Percentiles rank a stretch among this genome's conserved stretches.
These are phyloP conservation scores for Holacanthus passer DNA, from an alignment of 2,113 vertebrate species.

Conservation along the genomic window DNA sequence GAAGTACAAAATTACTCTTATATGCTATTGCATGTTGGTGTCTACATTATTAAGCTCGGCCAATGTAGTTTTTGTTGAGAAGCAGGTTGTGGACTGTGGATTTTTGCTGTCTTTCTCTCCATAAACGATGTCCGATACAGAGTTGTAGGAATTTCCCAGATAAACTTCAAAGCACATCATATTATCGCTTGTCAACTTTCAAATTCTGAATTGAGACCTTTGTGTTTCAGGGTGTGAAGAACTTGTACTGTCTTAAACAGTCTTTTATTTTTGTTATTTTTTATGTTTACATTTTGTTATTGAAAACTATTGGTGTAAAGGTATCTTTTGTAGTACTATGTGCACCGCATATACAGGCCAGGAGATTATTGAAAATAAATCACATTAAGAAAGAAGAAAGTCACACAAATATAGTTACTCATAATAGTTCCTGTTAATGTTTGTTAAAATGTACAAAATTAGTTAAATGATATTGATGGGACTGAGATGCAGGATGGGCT, in stretches of 20 bases:
- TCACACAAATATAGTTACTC: background rate
- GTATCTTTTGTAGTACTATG: background rate
- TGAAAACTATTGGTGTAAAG: background rate
- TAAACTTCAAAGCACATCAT: background rate
- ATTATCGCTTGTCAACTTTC: background rate
- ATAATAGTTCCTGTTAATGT: background rate
- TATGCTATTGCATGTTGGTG: background rate
- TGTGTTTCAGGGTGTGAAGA: background rate
- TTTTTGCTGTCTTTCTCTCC: background rate
- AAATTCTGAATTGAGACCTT: background rate
- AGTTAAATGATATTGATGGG: background rate
- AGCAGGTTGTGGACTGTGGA: background rate
- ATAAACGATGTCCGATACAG: background rate
- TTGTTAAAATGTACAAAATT: background rate
- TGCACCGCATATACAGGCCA: background rate
- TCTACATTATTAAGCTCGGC: background rate
- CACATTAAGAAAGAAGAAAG: no score
- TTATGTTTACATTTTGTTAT: background rate
- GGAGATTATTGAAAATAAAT: background rate
- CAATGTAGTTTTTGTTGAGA: background rate
- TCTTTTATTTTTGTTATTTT: no score
- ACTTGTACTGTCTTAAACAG: background rate
- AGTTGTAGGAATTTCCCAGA: background rate
- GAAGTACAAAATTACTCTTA: background rate
- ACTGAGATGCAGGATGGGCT: slow-evolving; percentile 13